phyloP scores from a whole-genome alignment of 2,797 vertebrate genomes.

The Masticophis lateralis region DNA sequence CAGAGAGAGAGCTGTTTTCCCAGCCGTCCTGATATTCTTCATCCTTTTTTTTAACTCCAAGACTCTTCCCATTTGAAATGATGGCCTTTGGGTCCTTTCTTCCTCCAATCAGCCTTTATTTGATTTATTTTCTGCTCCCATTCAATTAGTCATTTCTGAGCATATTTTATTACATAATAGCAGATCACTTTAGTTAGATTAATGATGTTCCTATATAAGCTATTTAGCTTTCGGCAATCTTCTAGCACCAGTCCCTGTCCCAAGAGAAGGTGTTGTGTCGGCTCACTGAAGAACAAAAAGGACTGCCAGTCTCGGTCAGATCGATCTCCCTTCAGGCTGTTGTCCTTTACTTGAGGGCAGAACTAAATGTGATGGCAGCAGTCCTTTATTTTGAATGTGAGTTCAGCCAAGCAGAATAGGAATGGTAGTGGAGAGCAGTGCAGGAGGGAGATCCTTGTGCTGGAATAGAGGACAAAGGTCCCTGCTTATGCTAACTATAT shows the following conservation, averaged over 20 bases:
- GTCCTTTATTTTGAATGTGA: background rate
- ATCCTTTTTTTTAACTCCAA: too few species aligned
- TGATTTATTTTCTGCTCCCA: conserved; percentile 29
- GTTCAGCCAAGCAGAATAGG: background rate
- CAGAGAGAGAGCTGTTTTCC: background rate
- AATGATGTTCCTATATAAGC: conserved; percentile 26
- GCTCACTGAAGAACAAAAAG: background rate
- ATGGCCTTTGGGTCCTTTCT: background rate
- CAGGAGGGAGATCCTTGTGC: background rate
- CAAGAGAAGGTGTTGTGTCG: background rate
- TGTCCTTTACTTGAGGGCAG: background rate
- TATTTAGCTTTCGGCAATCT: conserved; percentile 26
- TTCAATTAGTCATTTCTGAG: conserved; percentile 28
- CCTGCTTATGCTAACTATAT: background rate
- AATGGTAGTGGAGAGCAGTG: background rate
- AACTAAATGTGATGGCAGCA: background rate
- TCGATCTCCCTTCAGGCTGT: background rate
- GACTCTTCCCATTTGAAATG: background rate
- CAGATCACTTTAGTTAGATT: conserved; percentile 27
- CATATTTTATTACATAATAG: conserved; percentile 32
- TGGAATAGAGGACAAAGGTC: background rate
- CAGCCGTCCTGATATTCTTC: background rate
- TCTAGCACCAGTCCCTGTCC: conserved; percentile 16
- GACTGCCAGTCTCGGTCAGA: background rate
- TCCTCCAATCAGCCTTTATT: background rate